A percentile compares a stretch with the other conserved stretches of the same genome.
phyloP scores from a whole-genome alignment of 2,888 invertebrate species.

The Heteromurus nitidus region DNA sequence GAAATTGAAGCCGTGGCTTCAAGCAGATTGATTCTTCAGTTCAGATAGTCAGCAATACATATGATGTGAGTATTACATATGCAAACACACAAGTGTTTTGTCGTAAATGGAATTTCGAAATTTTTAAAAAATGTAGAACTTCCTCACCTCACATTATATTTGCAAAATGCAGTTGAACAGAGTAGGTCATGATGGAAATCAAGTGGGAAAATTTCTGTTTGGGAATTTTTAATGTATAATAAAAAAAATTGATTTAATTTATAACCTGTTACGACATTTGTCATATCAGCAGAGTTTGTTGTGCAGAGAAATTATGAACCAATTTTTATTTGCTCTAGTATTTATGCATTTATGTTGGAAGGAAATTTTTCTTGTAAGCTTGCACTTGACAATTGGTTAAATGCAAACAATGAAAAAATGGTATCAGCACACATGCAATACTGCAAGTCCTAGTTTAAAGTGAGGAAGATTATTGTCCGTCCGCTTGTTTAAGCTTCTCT shows the following conservation, averaged over 20 bases:
- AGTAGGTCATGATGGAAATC: not conserved
- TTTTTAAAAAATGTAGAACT: not conserved
- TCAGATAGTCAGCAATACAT: too few relatives aligned
- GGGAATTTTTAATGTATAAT: too few relatives aligned
- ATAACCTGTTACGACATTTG: too few relatives aligned
- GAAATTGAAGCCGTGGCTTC: too few relatives aligned
- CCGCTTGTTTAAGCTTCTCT: constrained; percentile 4
- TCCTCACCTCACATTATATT: not conserved
- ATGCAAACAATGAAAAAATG: too few relatives aligned
- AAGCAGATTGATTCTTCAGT: too few relatives aligned
- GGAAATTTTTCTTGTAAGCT: constrained; percentile 30
- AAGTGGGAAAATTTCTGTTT: not conserved
- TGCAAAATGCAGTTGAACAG: not conserved
- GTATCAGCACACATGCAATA: not conserved
- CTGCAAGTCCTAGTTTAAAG: constrained; percentile 32
- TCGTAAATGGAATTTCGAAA: not conserved
- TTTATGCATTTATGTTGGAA: too few relatives aligned
- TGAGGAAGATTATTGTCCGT: constrained; percentile 4
- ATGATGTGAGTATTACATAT: too few relatives aligned
- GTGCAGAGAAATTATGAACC: too few relatives aligned
- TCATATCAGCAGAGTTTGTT: too few relatives aligned
- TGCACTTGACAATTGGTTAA: constrained; percentile 45
- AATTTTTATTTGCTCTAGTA: too few relatives aligned
- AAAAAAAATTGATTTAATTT: too few relatives aligned
- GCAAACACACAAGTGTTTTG: not conserved